Conservation (phyloP, 1,140 invertebrate species). For the Rhyacophila brunnea region DNA sequence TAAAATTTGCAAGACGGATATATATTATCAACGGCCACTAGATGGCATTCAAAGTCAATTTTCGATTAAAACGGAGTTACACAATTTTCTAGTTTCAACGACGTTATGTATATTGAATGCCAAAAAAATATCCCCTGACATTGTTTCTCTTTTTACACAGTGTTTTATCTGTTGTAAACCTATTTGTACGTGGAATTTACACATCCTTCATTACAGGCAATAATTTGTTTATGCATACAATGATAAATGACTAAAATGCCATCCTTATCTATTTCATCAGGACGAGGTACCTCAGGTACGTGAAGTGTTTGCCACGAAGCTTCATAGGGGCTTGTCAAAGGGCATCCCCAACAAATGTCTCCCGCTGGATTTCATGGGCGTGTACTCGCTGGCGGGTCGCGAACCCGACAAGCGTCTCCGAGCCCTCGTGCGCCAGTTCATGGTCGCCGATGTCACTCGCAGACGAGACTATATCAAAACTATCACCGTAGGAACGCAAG, state of each 20-base stretch:
- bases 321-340: slow-evolving; percentile 80
- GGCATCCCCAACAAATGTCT: slow-evolving; percentile 86
- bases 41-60: too few species aligned
- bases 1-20: too few species aligned
- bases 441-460: slow-evolving; percentile 84
- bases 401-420: slow-evolving; percentile 79
- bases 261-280: slow-evolving; percentile 44
- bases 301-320: slow-evolving; percentile 84
- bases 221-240: too few species aligned
- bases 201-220: too few species aligned
- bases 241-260: too few species aligned
- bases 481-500: slow-evolving; percentile 57
- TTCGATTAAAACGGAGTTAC: too few species aligned
- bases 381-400: slow-evolving; percentile 84
- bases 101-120: not conserved
- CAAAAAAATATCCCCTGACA: not conserved
- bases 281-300: slow-evolving; percentile 89
- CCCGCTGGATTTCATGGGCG: slow-evolving; percentile 95
- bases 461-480: slow-evolving; percentile 89
- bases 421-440: slow-evolving; percentile 68
- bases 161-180: too few species aligned
- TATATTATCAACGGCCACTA: too few species aligned
- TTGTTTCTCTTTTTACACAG: too few species aligned
- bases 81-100: too few species aligned
- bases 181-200: too few species aligned